Evolutionary conservation across 2,797 vertebrate species (phyloP), one percentile per base, ranked within the genome.

Genomic region (Phataginus tricuspis): DNA sequence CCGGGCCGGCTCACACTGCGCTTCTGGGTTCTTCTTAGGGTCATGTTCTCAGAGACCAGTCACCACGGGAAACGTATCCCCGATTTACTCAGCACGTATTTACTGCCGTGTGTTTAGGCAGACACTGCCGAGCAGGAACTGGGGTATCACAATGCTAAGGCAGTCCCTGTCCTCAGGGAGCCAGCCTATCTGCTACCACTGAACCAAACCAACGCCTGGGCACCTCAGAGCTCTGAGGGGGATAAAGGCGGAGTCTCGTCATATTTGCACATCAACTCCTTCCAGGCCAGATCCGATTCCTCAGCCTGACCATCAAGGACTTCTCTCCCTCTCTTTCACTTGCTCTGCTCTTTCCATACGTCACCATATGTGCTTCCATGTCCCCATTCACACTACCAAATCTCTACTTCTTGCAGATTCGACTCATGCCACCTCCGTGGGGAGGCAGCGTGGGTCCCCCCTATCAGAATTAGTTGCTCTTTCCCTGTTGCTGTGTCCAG

Each of bases 281-380:
- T 69, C 75, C 63, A 64, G 27, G 1, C 31, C 51, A 63, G 61
- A 45, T 18, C 74, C 68, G 29, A 29, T 9, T 53, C 10, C n/a
- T 64, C 7, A 3, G 53, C 4, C 0, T 0, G 55, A 64, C 61
- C 25, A 25, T 12, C 7, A 78, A 51, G 45, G 61, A 59, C 31
- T 57, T 37, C 68, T n/a, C 12, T 7, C 42, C 14, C 12, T 71
- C 27, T 37, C 19, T 18, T 42, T 3, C 9, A 4, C 64, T 1
- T 37, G 9, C 69, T 91, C 51, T 10, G 29, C 18, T 84, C 57
- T 34, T 84, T 37, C 45, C n/a, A 11, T 45, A 11, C 15, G 72
- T 5, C 61, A 34, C 63, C 19, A 9, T 3, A 27, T 0, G 2
- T 4, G 19, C 2, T 15, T 68, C 68, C 51, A 34, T 2, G 39